A percentile compares a stretch with the other conserved stretches of the same genome.
phyloP scores from a whole-genome alignment of 2,113 vertebrate species.

The Prunella fulvescens region DNA sequence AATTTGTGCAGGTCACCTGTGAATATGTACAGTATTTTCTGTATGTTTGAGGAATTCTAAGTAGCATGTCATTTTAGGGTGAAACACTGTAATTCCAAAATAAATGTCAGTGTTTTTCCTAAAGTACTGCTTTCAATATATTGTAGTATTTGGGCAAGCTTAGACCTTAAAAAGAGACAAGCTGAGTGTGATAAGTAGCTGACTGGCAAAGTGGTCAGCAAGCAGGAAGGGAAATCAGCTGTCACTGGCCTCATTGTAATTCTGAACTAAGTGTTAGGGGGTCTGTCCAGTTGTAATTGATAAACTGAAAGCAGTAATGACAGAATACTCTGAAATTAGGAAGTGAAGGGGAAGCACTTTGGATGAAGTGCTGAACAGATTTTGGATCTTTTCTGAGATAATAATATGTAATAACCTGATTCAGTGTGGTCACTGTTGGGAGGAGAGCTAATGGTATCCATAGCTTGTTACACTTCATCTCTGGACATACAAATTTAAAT shows the following conservation, averaged over 20 bases:
- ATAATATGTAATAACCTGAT: accelerated
- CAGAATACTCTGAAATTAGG: neutral
- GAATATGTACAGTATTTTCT: neutral
- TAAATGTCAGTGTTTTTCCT: neutral
- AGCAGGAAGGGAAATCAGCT: neutral
- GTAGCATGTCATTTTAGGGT: neutral
- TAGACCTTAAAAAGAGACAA: neutral
- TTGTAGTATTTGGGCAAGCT: neutral
- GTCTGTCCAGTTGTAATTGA: neutral
- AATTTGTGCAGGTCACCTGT: neutral
- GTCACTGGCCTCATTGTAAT: neutral
- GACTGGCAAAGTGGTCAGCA: neutral
- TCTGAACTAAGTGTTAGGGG: neutral
- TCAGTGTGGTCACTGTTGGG: neutral
- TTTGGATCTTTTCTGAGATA: neutral
- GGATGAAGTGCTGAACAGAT: neutral
- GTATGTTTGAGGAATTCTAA: neutral
- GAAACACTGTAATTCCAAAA: accelerated
- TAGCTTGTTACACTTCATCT: neutral
- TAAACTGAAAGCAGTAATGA: neutral
- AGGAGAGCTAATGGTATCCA: neutral
- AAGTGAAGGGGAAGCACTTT: neutral
- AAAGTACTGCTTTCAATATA: neutral
- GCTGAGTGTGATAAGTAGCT: neutral
- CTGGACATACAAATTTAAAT: neutral